These are phyloP conservation scores for Acyrthosiphon pisum DNA, from an alignment of 1,140 invertebrate species.

Conservation along the genomic window DNA sequence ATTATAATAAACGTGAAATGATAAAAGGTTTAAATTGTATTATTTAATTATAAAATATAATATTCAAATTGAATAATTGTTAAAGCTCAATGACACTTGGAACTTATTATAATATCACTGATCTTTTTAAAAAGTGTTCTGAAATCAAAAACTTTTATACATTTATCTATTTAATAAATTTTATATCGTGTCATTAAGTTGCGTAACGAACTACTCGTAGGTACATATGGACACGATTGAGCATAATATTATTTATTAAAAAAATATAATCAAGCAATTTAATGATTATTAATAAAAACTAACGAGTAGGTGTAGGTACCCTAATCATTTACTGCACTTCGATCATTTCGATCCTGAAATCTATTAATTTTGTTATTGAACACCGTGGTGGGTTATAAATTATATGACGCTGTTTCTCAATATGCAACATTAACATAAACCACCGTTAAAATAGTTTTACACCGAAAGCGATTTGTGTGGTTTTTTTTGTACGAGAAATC, in stretches of 20 bases:
- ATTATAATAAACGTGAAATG: background rate
- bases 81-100: background rate
- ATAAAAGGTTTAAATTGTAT: conserved; percentile 6
- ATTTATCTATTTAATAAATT: background rate
- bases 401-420: background rate
- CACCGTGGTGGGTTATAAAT: background rate
- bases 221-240: background rate
- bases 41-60: background rate
- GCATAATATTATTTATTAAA: background rate
- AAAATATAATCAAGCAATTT: background rate
- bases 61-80: background rate
- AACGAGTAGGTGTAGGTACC: background rate
- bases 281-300: background rate
- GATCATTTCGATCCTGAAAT: background rate
- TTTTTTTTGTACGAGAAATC: background rate
- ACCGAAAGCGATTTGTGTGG: background rate
- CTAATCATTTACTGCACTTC: background rate
- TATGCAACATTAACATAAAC: background rate
- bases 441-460: background rate
- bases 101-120: background rate
- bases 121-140: background rate
- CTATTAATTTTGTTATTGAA: background rate
- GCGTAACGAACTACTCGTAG: background rate
- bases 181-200: background rate
- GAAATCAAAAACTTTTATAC: background rate